phyloP scores from a whole-genome alignment of 2,113 vertebrate genomes.

The Butorides virescens region DNA sequence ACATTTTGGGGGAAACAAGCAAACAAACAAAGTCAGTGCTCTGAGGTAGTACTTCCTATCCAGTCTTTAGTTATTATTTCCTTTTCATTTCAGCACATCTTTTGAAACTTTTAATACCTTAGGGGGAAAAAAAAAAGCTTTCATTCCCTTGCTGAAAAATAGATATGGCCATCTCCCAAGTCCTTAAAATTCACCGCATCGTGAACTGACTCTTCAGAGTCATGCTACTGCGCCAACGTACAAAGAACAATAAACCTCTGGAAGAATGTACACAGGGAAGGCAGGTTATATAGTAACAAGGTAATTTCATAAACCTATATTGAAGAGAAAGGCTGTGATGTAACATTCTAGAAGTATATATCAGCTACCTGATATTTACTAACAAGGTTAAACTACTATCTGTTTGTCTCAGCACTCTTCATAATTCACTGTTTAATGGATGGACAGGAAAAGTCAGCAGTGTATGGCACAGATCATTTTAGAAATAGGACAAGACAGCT shows the following conservation, averaged over 20 bases:
- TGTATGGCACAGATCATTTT: conserved; percentile 25
- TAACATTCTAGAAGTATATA: conserved; percentile 46
- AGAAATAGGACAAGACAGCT: conserved; percentile 45
- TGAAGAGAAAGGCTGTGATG: conserved; percentile 38
- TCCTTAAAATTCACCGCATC: conserved; percentile 51
- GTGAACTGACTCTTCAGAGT: conserved; percentile 43
- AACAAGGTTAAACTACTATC: conserved; percentile 57
- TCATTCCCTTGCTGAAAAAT: conserved; percentile 72
- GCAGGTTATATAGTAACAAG: conserved; percentile 35
- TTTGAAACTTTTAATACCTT: conserved; percentile 65
- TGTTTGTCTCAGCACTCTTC: conserved; percentile 63
- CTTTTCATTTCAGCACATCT: conserved; percentile 66
- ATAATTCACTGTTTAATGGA: conserved; percentile 61
- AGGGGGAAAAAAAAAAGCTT: background rate
- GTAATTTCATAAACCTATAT: conserved; percentile 47
- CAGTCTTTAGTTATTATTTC: conserved; percentile 72
- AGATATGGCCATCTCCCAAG: conserved; percentile 58
- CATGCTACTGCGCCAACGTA: conserved; percentile 22
- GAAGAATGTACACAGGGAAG: conserved; percentile 5
- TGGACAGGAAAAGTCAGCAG: conserved; percentile 58
- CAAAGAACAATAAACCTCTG: conserved; percentile 43
- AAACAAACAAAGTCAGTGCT: conserved; percentile 45
- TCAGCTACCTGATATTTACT: conserved; percentile 53
- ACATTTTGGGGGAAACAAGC: conserved; percentile 47
- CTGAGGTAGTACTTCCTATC: conserved; percentile 54